Evolutionary conservation across 1,140 invertebrate genomes (phyloP).

Genomic region (Ceratoteleas bidentatus): DNA sequence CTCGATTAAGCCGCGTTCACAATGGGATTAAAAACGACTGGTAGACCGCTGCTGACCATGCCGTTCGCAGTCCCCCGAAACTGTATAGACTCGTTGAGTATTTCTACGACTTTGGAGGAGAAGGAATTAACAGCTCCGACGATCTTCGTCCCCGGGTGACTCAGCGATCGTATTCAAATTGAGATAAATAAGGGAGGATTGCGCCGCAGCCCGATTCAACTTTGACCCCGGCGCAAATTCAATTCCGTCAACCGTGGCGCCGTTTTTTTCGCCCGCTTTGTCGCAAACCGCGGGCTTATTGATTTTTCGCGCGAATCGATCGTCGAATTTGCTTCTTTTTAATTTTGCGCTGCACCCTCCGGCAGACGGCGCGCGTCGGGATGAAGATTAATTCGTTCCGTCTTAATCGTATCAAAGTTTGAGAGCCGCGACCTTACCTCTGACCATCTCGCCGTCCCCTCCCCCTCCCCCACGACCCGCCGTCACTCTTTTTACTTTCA

Average conservation of each 20-base stretch:
- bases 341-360: too few species aligned
- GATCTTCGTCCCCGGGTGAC: slow-evolving; percentile 56
- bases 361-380: slow-evolving; percentile 73
- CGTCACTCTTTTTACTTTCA: slow-evolving; percentile 75
- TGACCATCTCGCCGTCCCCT: slow-evolving; percentile 35
- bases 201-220: not conserved
- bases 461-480: slow-evolving; percentile 10
- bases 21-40: slow-evolving; percentile 80
- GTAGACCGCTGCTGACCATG: slow-evolving; percentile 79
- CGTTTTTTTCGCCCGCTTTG: too few species aligned
- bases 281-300: too few species aligned
- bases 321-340: too few species aligned
- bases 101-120: slow-evolving; percentile 65
- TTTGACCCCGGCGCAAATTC: too few species aligned
- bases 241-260: too few species aligned
- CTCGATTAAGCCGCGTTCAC: slow-evolving; percentile 79
- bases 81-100: slow-evolving; percentile 65
- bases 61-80: slow-evolving; percentile 71
- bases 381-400: slow-evolving; percentile 82
- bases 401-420: slow-evolving; percentile 82
- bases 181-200: slow-evolving; percentile 60
- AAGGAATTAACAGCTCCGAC: slow-evolving; percentile 61
- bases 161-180: slow-evolving; percentile 60
- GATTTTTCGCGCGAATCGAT: too few species aligned
- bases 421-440: slow-evolving; percentile 72